Base-by-base conservation (phyloP, 2,113 vertebrate species). In the Paramisgurnus dabryanus region DNA sequence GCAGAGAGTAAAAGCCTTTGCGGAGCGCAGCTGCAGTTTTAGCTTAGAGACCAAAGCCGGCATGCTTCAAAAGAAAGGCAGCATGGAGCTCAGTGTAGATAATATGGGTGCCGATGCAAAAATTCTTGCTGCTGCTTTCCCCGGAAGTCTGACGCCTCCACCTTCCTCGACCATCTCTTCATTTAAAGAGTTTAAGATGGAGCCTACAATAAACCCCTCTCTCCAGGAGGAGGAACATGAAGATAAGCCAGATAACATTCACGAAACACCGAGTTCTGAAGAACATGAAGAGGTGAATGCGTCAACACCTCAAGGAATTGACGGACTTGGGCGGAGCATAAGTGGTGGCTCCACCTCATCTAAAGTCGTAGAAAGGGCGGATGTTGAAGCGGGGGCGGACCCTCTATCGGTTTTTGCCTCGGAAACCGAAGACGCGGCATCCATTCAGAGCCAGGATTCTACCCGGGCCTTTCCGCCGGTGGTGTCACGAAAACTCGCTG, bases 31-130 rank as follows among this genome's bases (percentile, higher is more conserved):
- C 87, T 97, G 96, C 82, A 98, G 97, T 88, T 98, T 99, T 85
- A 99, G 95, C 45, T 94, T 92, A 41, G 96, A 97, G 87, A 97
- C 92, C 64, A 94, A 93, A 63, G 94, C 95, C 0, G 95, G 95
- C 69, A 98, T 98, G 95, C 92, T 96, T 18, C 86, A 92, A 9
- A 96, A 98, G 87, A 95, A 96, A 85, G 94, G 91, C 78, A 95
- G 93, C 76, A 89, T 95, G 88, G 95, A 96, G 76, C 86, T 92
- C 39, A 88, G 93, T 58, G 94, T 95, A 75, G 95, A 95, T 87
- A 94, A 95, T 90, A 96, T 99, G 95, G 97, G 96, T 4, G 98
- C 95, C 0, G 97, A 99, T 80, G 97, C 97, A 66, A 97, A 94
- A 81, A 99, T 99, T 80, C 92, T 99, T 13, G 93, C 96, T 11